Evolutionary conservation across 2,113 vertebrate genomes (phyloP), one percentile per base, ranked within the genome.

Genomic region (Talpa occidentalis): DNA sequence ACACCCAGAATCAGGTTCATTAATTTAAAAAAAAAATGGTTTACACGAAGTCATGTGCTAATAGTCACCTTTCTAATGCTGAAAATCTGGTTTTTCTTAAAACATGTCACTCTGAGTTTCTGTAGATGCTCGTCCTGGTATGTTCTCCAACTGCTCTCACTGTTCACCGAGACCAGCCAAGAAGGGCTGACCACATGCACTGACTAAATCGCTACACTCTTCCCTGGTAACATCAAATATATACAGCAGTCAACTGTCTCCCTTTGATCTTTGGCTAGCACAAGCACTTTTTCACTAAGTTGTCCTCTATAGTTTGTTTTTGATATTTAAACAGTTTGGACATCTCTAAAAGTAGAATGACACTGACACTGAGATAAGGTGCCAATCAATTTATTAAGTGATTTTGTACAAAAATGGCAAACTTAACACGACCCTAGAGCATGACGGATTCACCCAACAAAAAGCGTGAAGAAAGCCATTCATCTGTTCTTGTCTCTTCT

Each of bases 281-380:
- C 47, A 67, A 96, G 42, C 78, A 84, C 66, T 86, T 97, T 92
- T 93, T 97, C 96, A 82, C 94, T 87, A 64, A 95, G 93, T 77
- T 91, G 56, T 86, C 83, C 32, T 91, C 77, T 21, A 17, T 74
- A 21, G 81, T 95, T 96, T 97, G 77, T 91, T 98, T 97, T 97
- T 97, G 8, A 81, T 98, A 92, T 95, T 98, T 97, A 92, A 97
- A 95, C 84, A 97, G 44, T 97, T 98, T 97, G 95, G 94, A 95
- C 87, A 94, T 95, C 92, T 92, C 95, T 96, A 95, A 96, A 97
- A 96, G 72, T 81, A 16, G 86, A 93, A 74, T 92, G 84, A 81
- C 79, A 95, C 32, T 97, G 96, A 97, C 92, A 82, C 37, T 37
- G 11, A 4, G 10, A 90, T 97, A 96, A 98, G 73, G 67, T 97